Conservation (phyloP, 1,140 invertebrate genomes). For the Notospermus geniculatus region DNA sequence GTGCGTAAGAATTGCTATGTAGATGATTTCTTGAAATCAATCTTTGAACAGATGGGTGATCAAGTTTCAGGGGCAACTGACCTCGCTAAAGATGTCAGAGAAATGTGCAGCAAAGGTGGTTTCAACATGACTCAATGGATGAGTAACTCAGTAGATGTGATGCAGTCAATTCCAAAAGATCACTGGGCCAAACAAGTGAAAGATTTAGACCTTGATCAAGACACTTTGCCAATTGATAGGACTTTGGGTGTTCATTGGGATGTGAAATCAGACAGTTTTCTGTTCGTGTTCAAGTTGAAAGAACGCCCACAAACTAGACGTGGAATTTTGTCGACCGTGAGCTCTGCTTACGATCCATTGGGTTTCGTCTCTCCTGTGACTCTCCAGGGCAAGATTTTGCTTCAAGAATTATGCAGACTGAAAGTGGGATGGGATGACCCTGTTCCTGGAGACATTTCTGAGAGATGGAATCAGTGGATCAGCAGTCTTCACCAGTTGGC, state of each 20-base stretch:
- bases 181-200: constrained; percentile 9
- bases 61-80: constrained; percentile 10
- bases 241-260: constrained; percentile 19
- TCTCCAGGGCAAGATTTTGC: too few species aligned
- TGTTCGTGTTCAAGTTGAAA: neutral
- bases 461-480: too few species aligned
- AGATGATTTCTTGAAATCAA: constrained; percentile 20
- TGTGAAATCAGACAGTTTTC: neutral
- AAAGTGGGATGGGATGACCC: too few species aligned
- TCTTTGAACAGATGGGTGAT: too few species aligned
- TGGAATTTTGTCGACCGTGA: too few species aligned
- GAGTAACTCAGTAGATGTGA: constrained; percentile 12
- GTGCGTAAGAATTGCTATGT: constrained; percentile 24
- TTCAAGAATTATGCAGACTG: too few species aligned
- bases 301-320: neutral
- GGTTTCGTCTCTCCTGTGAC: too few species aligned
- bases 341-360: too few species aligned
- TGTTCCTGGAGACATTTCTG: too few species aligned
- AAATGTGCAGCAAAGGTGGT: constrained; percentile 8
- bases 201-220: constrained; percentile 9
- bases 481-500: too few species aligned
- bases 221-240: too few species aligned
- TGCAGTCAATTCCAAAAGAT: constrained; percentile 13
- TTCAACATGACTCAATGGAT: constrained; percentile 17
- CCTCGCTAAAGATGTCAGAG: constrained; percentile 4